A percentile compares a stretch with the other conserved stretches of the same genome.
Conservation (phyloP, 2,113 vertebrate species). For the Forbesichthys agassizii region DNA sequence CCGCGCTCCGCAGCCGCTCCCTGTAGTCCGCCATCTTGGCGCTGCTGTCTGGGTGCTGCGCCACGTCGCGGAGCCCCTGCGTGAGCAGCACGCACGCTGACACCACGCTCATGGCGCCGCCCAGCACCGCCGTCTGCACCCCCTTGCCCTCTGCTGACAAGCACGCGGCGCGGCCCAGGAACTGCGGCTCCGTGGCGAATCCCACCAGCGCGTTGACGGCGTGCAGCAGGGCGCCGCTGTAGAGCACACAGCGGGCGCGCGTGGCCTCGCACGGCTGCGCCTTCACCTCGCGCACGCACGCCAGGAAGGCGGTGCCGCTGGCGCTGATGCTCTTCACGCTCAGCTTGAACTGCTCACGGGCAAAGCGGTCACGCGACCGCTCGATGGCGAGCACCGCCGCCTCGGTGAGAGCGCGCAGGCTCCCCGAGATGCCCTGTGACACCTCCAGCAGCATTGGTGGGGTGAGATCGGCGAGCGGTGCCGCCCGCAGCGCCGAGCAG, state of each 20-base stretch:
- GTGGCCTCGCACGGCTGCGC: conserved; percentile 91
- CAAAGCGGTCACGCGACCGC: conserved; percentile 90
- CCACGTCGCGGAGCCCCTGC: conserved; percentile 97
- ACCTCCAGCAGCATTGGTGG: conserved; percentile 94
- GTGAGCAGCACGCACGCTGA: conserved; percentile 97
- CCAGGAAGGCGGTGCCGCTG: conserved; percentile 91
- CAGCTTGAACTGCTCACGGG: conserved; percentile 95
- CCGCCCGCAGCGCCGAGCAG: conserved; percentile 83
- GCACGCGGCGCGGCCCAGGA: conserved; percentile 89
- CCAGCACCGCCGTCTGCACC: conserved; percentile 95
- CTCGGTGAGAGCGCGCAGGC: conserved; percentile 93
- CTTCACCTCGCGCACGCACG: conserved; percentile 94
- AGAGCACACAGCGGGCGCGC: conserved; percentile 90
- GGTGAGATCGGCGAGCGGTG: conserved; percentile 87
- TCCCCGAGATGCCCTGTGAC: conserved; percentile 93
- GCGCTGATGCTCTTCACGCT: conserved; percentile 96
- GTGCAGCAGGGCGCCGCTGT: conserved; percentile 91
- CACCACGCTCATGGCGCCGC: conserved; percentile 98
- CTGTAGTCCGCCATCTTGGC: conserved; percentile 94
- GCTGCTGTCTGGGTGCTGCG: conserved; percentile 93
- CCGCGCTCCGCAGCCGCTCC: conserved; percentile 92
- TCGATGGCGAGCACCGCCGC: conserved; percentile 92
- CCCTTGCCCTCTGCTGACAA: conserved; percentile 92
- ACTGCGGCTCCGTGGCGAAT: conserved; percentile 97
- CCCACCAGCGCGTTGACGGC: conserved; percentile 91